Evolutionary conservation across 2,797 vertebrate species (phyloP).

Genomic region (Artibeus lituratus): DNA sequence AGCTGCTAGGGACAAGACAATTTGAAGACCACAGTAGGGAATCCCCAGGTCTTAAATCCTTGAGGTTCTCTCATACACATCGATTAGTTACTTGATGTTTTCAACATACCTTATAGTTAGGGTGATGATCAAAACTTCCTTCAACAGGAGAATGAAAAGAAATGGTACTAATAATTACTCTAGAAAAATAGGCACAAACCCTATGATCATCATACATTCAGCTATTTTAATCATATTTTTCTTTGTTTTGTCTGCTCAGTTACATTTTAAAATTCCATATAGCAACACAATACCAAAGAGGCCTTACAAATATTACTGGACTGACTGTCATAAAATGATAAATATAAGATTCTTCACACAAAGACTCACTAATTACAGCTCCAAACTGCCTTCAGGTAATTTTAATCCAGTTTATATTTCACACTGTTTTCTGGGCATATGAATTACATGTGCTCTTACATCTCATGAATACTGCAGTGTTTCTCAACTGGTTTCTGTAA

Average conservation of each 20-base stretch:
- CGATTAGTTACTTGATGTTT: not conserved
- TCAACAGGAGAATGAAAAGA: not conserved
- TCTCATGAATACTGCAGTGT: not conserved
- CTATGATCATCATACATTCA: not conserved
- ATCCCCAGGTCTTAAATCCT: not conserved
- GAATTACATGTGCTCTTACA: accelerated
- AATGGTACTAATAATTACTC: not conserved
- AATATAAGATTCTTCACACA: not conserved
- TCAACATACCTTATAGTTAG: not conserved
- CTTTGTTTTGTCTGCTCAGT: not conserved
- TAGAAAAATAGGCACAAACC: not conserved
- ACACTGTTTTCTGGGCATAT: no score
- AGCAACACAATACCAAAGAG: not conserved
- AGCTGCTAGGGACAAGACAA: not conserved
- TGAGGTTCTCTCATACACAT: not conserved
- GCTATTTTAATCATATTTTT: not conserved
- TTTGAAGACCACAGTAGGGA: not conserved
- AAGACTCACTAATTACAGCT: not conserved
- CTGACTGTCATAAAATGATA: not conserved
- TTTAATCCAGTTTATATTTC: not conserved
- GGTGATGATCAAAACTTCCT: not conserved
- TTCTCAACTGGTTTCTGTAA: not conserved
- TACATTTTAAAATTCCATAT: not conserved
- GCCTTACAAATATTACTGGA: not conserved
- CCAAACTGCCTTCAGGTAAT: not conserved